Conservation (phyloP, 1,140 invertebrate genomes). For the Maconellicoccus hirsutus region DNA sequence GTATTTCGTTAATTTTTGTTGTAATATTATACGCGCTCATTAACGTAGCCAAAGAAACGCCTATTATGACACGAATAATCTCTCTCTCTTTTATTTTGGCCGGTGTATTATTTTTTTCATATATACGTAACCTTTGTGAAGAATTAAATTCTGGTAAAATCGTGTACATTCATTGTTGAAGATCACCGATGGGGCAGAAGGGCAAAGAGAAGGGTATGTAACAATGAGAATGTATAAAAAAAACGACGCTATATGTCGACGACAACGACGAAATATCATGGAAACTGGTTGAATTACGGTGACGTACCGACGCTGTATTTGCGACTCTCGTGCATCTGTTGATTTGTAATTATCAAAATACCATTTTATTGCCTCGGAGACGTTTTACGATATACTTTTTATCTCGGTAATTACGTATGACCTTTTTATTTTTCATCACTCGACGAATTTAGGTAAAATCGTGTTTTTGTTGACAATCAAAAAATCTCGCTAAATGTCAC, state of each 20-base stretch:
- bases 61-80: background rate
- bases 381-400: too few species aligned
- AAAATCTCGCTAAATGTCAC: background rate
- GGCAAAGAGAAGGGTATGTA: background rate
- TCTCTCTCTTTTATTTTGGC: too few species aligned
- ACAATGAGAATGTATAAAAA: background rate
- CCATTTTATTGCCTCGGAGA: too few species aligned
- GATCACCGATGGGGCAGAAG: background rate
- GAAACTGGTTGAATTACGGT: background rate
- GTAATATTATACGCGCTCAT: slow-evolving; percentile 5
- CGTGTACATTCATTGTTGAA: background rate
- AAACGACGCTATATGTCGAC: too few species aligned
- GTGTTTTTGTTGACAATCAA: background rate
- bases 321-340: too few species aligned
- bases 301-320: background rate
- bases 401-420: too few species aligned
- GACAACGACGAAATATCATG: background rate
- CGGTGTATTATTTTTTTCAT: background rate
- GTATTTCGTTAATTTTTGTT: background rate
- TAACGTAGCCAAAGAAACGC: background rate
- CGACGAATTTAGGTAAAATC: background rate
- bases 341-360: too few species aligned
- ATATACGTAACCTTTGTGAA: background rate
- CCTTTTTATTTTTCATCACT: too few species aligned
- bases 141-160: background rate